A percentile compares a stretch with the other conserved stretches of the same genome.
Evolutionary conservation across 2,888 invertebrate genomes (phyloP).

Genomic region (Eucera pruinosa): DNA sequence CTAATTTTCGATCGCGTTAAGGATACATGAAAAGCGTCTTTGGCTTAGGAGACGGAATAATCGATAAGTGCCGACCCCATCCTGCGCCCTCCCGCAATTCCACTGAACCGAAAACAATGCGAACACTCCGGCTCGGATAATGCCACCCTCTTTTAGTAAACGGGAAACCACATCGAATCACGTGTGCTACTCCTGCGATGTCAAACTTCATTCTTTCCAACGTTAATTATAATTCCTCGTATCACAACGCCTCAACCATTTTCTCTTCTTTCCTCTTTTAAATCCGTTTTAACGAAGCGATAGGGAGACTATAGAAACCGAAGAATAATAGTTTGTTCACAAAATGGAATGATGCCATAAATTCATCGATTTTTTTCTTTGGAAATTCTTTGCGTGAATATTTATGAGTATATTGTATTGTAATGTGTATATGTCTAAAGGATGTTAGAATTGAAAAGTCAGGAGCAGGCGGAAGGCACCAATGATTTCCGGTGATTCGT

Average conservation of each 20-base stretch:
- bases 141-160: slow-evolving; percentile 48
- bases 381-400: neutral
- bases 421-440: too few species aligned
- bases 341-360: neutral
- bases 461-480: slow-evolving; percentile 19
- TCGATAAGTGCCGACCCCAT: slow-evolving; percentile 67
- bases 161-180: slow-evolving; percentile 44
- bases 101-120: slow-evolving; percentile 70
- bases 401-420: neutral
- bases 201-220: slow-evolving; percentile 5
- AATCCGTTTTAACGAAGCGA: neutral
- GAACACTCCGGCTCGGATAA: slow-evolving; percentile 51
- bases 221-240: neutral
- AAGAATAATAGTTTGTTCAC: too few species aligned
- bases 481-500: slow-evolving; percentile 43
- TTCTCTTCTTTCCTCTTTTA: neutral
- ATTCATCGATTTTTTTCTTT: neutral
- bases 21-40: slow-evolving; percentile 66
- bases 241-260: neutral
- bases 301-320: too few species aligned
- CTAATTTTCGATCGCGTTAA: slow-evolving; percentile 55
- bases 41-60: slow-evolving; percentile 57
- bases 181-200: neutral
- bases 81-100: slow-evolving; percentile 57
- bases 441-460: neutral